phyloP scores from a whole-genome alignment of 1,140 invertebrate species.

The Pogonomyrmex californicus region DNA sequence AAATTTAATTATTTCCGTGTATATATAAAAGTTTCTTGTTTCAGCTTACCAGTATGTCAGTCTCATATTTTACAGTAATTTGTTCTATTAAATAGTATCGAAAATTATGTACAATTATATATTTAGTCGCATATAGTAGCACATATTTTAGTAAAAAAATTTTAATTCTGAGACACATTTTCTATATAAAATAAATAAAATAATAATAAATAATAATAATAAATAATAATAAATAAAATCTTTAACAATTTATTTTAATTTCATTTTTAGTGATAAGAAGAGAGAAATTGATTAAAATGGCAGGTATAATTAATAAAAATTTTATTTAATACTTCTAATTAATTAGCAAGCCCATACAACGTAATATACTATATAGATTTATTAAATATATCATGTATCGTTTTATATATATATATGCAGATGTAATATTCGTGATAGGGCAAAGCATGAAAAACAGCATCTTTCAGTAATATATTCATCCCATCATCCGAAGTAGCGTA shows the following conservation, averaged over 20 bases:
- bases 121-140: neutral
- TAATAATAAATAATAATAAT: too few species aligned
- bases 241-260: neutral
- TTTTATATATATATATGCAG: neutral
- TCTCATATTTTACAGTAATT: conserved; percentile 43
- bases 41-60: conserved; percentile 42
- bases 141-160: neutral
- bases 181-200: conserved; percentile 18
- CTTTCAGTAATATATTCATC: neutral
- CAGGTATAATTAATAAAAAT: neutral
- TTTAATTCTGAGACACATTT: neutral
- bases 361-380: neutral
- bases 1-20: neutral
- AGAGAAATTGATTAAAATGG: neutral
- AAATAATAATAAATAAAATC: neutral
- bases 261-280: neutral
- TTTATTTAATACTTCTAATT: neutral
- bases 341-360: neutral
- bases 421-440: neutral
- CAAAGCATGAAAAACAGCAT: conserved; percentile 6
- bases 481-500: neutral
- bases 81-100: conserved; percentile 5
- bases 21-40: neutral
- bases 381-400: neutral
- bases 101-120: neutral